Evolutionary conservation across 2,797 vertebrate species (phyloP).

Genomic region (Tapirus indicus): DNA sequence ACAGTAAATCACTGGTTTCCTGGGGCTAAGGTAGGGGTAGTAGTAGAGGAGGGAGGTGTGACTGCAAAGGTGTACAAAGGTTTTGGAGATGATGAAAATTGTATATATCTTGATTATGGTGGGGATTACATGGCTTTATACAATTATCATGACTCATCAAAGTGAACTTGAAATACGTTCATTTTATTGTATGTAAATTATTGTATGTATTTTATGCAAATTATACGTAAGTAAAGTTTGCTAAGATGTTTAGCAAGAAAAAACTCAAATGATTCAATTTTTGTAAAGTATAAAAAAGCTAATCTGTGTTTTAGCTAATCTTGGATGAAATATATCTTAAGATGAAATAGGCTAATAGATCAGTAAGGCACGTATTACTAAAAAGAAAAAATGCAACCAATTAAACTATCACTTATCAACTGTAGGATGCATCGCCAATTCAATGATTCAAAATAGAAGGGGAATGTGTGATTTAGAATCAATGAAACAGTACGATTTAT

Average conservation of each 20-base stretch:
- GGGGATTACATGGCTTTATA: neutral
- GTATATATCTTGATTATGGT: too few species aligned
- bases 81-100: too few species aligned
- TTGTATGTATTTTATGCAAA: slow-evolving; percentile 8
- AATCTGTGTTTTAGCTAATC: slow-evolving; percentile 11
- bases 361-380: neutral
- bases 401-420: neutral
- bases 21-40: too few species aligned
- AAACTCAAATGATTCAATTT: slow-evolving; percentile 14
- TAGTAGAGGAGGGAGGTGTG: too few species aligned
- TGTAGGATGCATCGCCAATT: neutral
- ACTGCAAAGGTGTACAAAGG: too few species aligned
- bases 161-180: neutral
- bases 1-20: too few species aligned
- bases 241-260: neutral
- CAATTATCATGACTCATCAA: neutral
- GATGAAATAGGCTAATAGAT: neutral
- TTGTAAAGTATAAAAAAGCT: neutral
- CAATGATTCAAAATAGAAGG: neutral
- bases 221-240: neutral
- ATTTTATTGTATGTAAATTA: neutral
- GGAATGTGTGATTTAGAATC: neutral
- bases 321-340: neutral
- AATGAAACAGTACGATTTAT: neutral
- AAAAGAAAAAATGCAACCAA: neutral